Percentiles rank a stretch among this genome's conserved stretches.
Evolutionary conservation across 1,140 invertebrate genomes (phyloP).

Genomic region (Physella acuta): DNA sequence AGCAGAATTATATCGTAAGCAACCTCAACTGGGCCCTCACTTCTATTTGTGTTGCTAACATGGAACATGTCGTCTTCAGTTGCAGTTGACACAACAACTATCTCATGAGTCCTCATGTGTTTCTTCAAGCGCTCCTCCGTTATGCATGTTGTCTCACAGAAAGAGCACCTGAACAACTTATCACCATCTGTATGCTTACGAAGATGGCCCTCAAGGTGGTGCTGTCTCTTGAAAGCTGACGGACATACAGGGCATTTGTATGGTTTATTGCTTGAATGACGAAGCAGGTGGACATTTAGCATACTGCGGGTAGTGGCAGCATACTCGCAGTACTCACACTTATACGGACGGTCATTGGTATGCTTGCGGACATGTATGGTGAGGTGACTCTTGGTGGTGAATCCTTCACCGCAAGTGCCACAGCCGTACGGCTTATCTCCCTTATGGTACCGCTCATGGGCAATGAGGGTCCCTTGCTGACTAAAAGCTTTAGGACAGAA

Average conservation of each 20-base stretch:
- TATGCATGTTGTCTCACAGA: constrained; percentile 2
- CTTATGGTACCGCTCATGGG: constrained; percentile 20
- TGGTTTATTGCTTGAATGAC: constrained; percentile 18
- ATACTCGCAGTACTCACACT: constrained; percentile 26
- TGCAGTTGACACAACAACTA: constrained; percentile 16
- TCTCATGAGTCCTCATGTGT: constrained; percentile 23
- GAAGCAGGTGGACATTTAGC: constrained; percentile 16
- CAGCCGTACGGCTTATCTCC: constrained; percentile 67
- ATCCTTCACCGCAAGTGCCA: constrained; percentile 57
- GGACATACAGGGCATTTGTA: constrained; percentile 17
- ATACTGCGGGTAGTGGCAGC: constrained; percentile 13
- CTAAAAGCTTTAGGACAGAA: constrained; percentile 20
- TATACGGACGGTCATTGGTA: constrained; percentile 20
- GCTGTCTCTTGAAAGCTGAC: constrained; percentile 20
- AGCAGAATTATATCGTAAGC: constrained; percentile 25
- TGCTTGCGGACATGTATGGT: constrained; percentile 23
- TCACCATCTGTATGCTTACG: constrained; percentile 15
- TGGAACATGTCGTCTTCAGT: constrained; percentile 17
- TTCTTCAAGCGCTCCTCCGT: neutral
- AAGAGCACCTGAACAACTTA: constrained; percentile 12
- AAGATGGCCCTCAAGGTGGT: constrained; percentile 20
- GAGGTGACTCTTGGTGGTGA: constrained; percentile 23
- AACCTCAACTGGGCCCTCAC: constrained; percentile 14
- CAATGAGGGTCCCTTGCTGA: constrained; percentile 16
- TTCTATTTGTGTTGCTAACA: neutral